Evolutionary conservation across 2,113 vertebrate genomes (phyloP).

Genomic region (Mellivora capensis): DNA sequence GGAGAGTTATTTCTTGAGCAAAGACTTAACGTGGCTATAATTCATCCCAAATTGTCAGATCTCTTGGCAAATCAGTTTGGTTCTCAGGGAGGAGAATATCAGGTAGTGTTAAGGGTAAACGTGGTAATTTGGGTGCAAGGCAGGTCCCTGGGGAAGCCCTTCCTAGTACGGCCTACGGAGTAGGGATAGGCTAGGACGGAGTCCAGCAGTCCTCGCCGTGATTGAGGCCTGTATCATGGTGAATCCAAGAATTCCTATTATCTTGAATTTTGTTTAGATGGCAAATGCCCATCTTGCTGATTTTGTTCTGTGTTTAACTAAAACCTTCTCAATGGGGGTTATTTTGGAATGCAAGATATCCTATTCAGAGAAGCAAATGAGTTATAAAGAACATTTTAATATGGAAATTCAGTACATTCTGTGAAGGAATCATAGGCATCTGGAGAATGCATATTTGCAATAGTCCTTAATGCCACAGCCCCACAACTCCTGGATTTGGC

Average conservation of each 20-base stretch:
- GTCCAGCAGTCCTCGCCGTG: background rate
- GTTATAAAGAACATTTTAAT: background rate
- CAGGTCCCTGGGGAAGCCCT: fast-evolving
- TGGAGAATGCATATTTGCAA: background rate
- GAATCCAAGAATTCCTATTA: background rate
- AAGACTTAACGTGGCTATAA: background rate
- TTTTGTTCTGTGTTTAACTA: background rate
- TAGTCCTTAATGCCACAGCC: no score
- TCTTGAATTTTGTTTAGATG: background rate
- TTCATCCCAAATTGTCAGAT: background rate
- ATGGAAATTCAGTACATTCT: background rate
- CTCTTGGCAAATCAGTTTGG: background rate
- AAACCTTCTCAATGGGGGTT: background rate
- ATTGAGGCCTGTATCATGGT: background rate
- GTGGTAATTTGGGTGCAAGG: background rate
- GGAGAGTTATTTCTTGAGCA: background rate
- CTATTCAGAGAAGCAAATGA: background rate
- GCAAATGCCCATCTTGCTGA: background rate
- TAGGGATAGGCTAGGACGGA: fast-evolving
- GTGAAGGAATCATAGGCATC: background rate
- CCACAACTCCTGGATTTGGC: background rate
- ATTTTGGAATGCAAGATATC: background rate
- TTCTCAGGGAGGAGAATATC: background rate
- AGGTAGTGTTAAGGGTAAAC: background rate
- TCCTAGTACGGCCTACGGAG: fast-evolving